phyloP scores from a whole-genome alignment of 2,113 vertebrate species.

The Casuarius casuarius region DNA sequence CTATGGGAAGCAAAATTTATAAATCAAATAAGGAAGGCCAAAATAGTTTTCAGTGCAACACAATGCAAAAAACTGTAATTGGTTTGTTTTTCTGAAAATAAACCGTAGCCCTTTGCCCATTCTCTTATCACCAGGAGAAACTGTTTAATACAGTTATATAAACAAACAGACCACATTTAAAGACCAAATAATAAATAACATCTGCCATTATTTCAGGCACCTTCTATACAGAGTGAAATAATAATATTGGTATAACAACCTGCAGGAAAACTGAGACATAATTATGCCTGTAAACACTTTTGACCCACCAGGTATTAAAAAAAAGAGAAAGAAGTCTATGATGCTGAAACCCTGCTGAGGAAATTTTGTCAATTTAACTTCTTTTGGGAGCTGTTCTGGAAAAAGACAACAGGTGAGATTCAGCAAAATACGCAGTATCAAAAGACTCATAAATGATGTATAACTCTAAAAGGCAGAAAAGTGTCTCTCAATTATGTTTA shows the following conservation, averaged over 20 bases:
- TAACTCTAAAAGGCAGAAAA: not conserved
- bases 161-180: not conserved
- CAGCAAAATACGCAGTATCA: not conserved
- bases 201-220: not conserved
- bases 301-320: not conserved
- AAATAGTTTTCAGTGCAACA: not conserved
- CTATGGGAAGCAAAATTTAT: not conserved
- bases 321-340: not conserved
- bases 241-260: not conserved
- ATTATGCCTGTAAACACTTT: not conserved
- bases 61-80: not conserved
- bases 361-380: not conserved
- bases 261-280: not conserved
- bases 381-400: not conserved
- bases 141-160: not conserved
- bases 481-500: not conserved
- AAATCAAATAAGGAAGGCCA: not conserved
- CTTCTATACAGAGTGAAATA: not conserved
- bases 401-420: not conserved
- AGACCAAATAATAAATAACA: not conserved
- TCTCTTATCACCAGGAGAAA: not conserved
- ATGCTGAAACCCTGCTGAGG: not conserved
- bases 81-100: not conserved
- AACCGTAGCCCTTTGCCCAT: not conserved
- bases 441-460: not conserved